A percentile compares a stretch with the other conserved stretches of the same genome.
Evolutionary conservation across 2,797 vertebrate species (phyloP).

Genomic region (Discoglossus pictus): DNA sequence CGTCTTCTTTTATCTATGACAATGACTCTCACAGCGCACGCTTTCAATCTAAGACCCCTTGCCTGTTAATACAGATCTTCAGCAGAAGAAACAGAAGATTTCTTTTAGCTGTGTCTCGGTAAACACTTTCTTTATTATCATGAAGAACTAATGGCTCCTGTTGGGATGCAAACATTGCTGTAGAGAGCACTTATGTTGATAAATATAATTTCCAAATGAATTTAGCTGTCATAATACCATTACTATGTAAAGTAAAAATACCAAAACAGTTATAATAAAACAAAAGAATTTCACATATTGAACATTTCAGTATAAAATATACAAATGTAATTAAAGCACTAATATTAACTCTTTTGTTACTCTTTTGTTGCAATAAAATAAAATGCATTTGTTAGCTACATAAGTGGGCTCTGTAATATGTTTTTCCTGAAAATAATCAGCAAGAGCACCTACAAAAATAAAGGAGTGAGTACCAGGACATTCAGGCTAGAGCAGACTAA

Average conservation of each 20-base stretch:
- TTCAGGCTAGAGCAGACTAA: too few species aligned
- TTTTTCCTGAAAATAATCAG: too few species aligned
- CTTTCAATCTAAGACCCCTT: background rate
- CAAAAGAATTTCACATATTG: background rate
- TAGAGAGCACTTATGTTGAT: slow-evolving; percentile 9
- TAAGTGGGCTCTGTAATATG: too few species aligned
- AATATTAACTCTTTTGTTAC: too few species aligned
- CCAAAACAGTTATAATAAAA: slow-evolving; percentile 24
- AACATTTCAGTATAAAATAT: background rate
- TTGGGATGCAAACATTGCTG: background rate
- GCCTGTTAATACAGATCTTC: background rate
- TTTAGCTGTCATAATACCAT: slow-evolving; percentile 28
- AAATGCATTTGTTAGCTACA: too few species aligned
- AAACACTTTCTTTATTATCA: slow-evolving; percentile 33
- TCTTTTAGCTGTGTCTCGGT: slow-evolving; percentile 2
- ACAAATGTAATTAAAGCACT: slow-evolving; percentile 8
- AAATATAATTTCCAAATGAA: slow-evolving; percentile 32
- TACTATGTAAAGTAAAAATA: slow-evolving; percentile 10
- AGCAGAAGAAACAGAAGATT: background rate
- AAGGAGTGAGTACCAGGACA: too few species aligned
- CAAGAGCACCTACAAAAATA: too few species aligned
- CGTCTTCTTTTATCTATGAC: background rate
- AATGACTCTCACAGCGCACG: background rate
- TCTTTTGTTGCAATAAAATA: too few species aligned
- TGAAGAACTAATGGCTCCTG: slow-evolving; percentile 18